These are phyloP conservation scores for Lordiphosa andalusiaca DNA, from an alignment of 2,888 invertebrate genomes.

Conservation along the genomic window DNA sequence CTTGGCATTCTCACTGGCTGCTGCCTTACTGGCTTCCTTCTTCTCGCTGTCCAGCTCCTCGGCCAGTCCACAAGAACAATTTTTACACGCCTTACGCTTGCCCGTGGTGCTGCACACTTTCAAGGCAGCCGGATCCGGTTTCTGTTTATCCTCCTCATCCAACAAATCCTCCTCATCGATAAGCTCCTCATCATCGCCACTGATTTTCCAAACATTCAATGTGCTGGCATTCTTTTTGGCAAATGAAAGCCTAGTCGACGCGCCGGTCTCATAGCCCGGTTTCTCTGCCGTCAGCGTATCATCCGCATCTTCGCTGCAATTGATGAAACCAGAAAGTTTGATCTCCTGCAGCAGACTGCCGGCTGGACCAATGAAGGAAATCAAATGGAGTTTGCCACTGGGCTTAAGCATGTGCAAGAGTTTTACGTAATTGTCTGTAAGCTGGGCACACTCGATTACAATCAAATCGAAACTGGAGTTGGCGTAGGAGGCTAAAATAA, in stretches of 20 bases:
- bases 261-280: constrained; percentile 88
- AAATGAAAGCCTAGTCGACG: constrained; percentile 82
- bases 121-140: constrained; percentile 91
- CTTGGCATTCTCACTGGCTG: constrained; percentile 82
- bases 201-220: constrained; percentile 89
- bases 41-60: constrained; percentile 90
- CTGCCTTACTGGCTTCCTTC: constrained; percentile 51
- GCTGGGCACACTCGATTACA: constrained; percentile 79
- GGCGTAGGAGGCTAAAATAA: constrained; percentile 81
- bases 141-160: constrained; percentile 93
- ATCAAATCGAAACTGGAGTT: constrained; percentile 84
- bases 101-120: constrained; percentile 93
- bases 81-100: constrained; percentile 97
- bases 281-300: constrained; percentile 82
- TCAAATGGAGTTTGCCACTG: constrained; percentile 83
- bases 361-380: constrained; percentile 79
- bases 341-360: constrained; percentile 81
- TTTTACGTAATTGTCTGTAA: constrained; percentile 81
- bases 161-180: constrained; percentile 94
- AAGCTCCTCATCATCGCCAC: constrained; percentile 84
- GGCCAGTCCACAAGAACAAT: constrained; percentile 98
- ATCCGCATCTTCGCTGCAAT: constrained; percentile 62
- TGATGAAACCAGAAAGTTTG: constrained; percentile 85
- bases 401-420: constrained; percentile 84
- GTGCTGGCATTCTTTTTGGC: constrained; percentile 61